Percentiles rank a stretch among this genome's conserved stretches.
These are phyloP conservation scores for Amblyjoppa fuscipennis DNA, from an alignment of 2,888 invertebrate genomes.

Conservation along the genomic window DNA sequence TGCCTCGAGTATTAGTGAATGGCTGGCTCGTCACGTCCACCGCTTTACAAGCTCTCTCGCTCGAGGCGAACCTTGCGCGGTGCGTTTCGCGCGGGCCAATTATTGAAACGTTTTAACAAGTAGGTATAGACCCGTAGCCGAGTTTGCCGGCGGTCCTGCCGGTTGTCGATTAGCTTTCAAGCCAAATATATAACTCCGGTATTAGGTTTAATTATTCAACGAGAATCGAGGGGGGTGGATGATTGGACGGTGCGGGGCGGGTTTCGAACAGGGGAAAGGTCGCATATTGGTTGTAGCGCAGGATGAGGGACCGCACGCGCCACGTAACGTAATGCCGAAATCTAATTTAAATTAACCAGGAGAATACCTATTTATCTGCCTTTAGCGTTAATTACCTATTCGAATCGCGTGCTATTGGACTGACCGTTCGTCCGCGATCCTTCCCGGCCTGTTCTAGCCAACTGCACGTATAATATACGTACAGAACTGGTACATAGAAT, in stretches of 20 bases:
- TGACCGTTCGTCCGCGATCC: conserved; percentile 39
- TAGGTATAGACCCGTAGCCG: conserved; percentile 22
- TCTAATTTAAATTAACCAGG: conserved; percentile 75
- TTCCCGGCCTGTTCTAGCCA: conserved; percentile 33
- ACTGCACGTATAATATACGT: conserved; percentile 55
- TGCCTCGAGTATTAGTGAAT: not conserved
- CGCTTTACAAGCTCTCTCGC: not conserved
- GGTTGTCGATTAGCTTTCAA: conserved; percentile 54
- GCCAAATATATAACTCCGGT: conserved; percentile 50
- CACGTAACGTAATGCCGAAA: conserved; percentile 70
- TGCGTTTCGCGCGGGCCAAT: conserved; percentile 20
- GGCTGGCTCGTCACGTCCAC: conserved; percentile 14
- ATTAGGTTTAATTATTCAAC: conserved; percentile 69
- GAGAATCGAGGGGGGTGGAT: conserved; percentile 48
- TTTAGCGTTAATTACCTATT: conserved; percentile 75
- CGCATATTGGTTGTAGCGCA: conserved; percentile 40
- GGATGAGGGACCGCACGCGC: conserved; percentile 55
- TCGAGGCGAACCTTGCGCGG: not conserved
- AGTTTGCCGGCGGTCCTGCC: not conserved
- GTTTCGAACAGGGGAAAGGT: conserved; percentile 5
- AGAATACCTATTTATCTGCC: conserved; percentile 74
- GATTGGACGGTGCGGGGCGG: conserved; percentile 32
- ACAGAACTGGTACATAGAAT: not conserved
- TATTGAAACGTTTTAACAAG: conserved; percentile 49
- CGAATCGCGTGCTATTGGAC: conserved; percentile 67